A percentile compares a stretch with the other conserved stretches of the same genome.
Evolutionary conservation across 23 tunicate genomes (phyloP).

Genomic region (Ascidia mentula): DNA sequence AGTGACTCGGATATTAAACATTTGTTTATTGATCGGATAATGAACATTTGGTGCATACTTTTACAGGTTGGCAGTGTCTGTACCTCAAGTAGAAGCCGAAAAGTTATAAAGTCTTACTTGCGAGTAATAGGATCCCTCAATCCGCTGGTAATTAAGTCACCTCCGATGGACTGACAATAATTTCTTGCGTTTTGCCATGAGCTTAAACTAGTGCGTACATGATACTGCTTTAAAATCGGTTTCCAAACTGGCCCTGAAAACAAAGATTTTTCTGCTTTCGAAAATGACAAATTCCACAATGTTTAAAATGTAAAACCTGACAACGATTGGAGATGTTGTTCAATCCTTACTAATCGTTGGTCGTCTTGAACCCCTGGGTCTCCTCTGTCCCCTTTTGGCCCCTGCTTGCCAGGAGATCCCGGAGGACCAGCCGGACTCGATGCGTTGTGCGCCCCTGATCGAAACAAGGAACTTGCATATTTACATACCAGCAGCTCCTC

Average conservation of each 20-base stretch:
- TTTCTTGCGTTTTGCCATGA: conserved; percentile 59
- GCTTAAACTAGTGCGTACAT: conserved; percentile 9
- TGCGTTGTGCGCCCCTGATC: neutral
- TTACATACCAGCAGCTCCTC: neutral
- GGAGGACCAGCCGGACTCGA: neutral
- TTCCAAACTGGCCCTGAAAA: conserved; percentile 3
- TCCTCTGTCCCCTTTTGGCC: no score
- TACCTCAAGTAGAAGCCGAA: no score
- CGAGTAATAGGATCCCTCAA: neutral
- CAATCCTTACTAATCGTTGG: neutral
- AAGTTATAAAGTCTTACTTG: no score
- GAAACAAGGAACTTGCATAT: neutral
- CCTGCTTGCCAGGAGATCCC: neutral
- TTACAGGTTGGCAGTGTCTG: no score
- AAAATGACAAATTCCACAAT: no score
- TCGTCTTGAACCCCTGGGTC: no score
- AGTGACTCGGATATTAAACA: no score
- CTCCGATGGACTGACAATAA: conserved; percentile 45
- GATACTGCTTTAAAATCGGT: neutral
- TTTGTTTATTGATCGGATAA: no score
- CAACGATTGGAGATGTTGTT: no score
- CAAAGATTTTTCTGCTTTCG: no score
- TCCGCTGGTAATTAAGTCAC: conserved; percentile 37
- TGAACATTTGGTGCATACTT: no score
- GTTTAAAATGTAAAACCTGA: no score